phyloP scores from a whole-genome alignment of 2,113 vertebrate genomes.

The Oryzias celebensis region DNA sequence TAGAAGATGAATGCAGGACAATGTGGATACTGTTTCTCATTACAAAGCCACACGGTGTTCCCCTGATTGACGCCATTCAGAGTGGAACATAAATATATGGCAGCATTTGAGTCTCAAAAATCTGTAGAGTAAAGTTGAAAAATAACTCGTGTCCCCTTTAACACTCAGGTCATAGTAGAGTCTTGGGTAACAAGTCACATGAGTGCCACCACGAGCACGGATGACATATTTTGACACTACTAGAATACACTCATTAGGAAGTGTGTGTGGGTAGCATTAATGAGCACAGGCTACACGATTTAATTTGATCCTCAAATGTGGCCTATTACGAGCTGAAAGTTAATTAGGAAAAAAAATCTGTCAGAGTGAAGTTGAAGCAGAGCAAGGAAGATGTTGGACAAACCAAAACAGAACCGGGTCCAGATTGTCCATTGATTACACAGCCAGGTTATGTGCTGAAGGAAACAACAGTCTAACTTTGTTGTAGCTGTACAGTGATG shows the following conservation, averaged over 20 bases:
- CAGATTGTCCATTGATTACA: conserved; percentile 38
- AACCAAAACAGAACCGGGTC: not conserved
- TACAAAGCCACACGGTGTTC: not conserved
- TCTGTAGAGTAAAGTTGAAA: not conserved
- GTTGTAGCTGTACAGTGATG: conserved; percentile 19
- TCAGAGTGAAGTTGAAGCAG: conserved; percentile 17
- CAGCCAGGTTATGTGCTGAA: conserved; percentile 37
- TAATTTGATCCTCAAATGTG: conserved; percentile 58
- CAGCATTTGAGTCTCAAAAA: not conserved
- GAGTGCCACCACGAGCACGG: conserved; percentile 27
- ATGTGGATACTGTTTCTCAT: conserved; percentile 3
- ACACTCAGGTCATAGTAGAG: conserved; percentile 8
- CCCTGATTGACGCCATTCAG: not conserved
- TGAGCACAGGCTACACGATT: conserved; percentile 51
- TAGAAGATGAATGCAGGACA: not conserved
- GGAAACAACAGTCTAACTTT: conserved; percentile 12
- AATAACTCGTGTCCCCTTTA: not conserved
- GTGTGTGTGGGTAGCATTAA: conserved; percentile 69
- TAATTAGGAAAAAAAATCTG: conserved; percentile 27
- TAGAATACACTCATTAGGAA: conserved; percentile 58
- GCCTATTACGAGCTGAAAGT: conserved; percentile 49
- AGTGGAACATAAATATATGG: conserved; percentile 2
- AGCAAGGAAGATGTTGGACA: conserved; percentile 20
- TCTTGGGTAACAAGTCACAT: conserved; percentile 17
- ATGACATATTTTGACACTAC: conserved; percentile 62